Evolutionary conservation across 2,797 vertebrate genomes (phyloP).

Genomic region (Crypturellus tataupa): DNA sequence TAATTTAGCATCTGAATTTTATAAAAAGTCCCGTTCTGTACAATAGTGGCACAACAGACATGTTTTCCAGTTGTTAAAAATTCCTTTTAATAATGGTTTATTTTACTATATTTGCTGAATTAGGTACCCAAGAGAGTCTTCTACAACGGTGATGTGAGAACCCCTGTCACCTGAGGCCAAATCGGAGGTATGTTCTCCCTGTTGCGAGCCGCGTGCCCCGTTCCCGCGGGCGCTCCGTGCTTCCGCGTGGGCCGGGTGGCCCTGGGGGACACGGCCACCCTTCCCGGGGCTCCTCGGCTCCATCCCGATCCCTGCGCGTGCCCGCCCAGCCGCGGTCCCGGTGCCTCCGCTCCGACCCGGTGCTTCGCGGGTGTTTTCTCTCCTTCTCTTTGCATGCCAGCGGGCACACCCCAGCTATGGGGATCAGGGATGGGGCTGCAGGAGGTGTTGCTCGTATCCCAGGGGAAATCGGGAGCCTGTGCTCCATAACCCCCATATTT

Average conservation of each 20-base stretch:
- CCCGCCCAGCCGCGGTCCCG: slow-evolving; percentile 29
- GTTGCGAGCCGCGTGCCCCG: slow-evolving; percentile 57
- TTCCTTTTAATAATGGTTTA: slow-evolving; percentile 80
- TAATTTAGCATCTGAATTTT: neutral
- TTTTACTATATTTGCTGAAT: slow-evolving; percentile 86
- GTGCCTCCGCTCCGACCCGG: slow-evolving; percentile 45
- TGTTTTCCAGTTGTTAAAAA: slow-evolving; percentile 29
- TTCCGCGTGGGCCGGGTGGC: neutral
- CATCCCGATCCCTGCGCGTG: neutral
- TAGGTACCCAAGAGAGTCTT: slow-evolving; percentile 88
- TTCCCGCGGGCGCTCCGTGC: neutral
- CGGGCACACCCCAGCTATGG: neutral
- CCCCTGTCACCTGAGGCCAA: slow-evolving; percentile 79
- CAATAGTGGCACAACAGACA: slow-evolving; percentile 22
- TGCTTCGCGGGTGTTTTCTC: slow-evolving; percentile 60
- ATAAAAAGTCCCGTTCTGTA: slow-evolving; percentile 1
- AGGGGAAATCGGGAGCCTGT: slow-evolving; percentile 37
- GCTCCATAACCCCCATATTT: slow-evolving; percentile 20
- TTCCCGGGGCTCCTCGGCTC: neutral
- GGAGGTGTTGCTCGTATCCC: slow-evolving; percentile 54
- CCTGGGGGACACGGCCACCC: neutral
- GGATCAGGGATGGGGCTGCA: slow-evolving; percentile 57
- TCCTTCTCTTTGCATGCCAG: slow-evolving; percentile 52
- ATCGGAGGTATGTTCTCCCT: slow-evolving; percentile 80
- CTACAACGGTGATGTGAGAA: slow-evolving; percentile 88